phyloP scores from a whole-genome alignment of 2,797 vertebrate species.

The Parotocinclus haroldoi region DNA sequence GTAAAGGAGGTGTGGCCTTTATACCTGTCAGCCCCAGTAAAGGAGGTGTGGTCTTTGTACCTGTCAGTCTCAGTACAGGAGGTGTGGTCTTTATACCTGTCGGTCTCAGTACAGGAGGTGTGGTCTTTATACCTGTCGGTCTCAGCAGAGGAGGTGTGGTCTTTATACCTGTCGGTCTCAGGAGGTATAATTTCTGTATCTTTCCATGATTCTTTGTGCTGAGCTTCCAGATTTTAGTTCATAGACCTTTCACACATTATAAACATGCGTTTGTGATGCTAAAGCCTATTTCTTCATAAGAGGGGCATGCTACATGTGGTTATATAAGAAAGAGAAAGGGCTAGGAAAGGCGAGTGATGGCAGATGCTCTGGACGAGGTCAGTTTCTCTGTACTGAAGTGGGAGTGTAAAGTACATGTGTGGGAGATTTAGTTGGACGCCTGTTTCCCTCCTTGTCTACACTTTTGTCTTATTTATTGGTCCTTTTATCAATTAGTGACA shows the following conservation, averaged over 20 bases:
- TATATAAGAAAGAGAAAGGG: slow-evolving; percentile 42
- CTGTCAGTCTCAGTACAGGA: too few species aligned
- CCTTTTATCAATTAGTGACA: slow-evolving; percentile 28
- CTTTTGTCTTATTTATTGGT: slow-evolving; percentile 14
- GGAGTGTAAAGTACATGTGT: slow-evolving; percentile 1
- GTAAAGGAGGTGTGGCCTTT: too few species aligned
- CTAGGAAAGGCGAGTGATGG: slow-evolving; percentile 15
- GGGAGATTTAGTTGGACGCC: slow-evolving; percentile 4
- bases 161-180: not conserved
- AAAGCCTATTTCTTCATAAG: not conserved
- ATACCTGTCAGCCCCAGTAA: too few species aligned
- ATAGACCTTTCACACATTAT: too few species aligned
- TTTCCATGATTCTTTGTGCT: too few species aligned
- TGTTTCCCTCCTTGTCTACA: slow-evolving; percentile 16
- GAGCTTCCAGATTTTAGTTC: too few species aligned
- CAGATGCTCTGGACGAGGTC: slow-evolving; percentile 6
- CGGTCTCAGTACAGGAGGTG: too few species aligned
- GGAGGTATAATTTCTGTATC: too few species aligned
- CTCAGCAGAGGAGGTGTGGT: too few species aligned
- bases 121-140: too few species aligned
- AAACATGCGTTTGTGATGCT: not conserved
- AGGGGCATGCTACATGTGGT: slow-evolving; percentile 30
- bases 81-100: too few species aligned
- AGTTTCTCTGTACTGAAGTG: slow-evolving; percentile 28
- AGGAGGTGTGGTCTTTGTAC: too few species aligned